A percentile compares a stretch with the other conserved stretches of the same genome.
Conservation (phyloP, 2,888 invertebrate genomes). For the Dicyrtoma fusca region DNA sequence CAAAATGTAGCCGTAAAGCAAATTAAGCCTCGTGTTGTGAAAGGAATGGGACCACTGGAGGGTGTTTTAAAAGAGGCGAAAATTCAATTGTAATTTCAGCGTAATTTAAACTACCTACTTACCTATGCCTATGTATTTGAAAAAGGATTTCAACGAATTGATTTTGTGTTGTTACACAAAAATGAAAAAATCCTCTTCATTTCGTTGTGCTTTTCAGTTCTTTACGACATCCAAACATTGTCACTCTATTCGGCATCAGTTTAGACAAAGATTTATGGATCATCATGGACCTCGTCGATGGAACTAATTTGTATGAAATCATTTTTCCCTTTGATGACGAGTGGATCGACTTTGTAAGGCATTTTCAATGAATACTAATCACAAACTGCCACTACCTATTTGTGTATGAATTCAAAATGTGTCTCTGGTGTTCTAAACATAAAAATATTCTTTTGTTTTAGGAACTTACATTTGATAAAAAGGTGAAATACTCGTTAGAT, state of each 20-base stretch:
- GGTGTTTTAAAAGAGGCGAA: slow-evolving; percentile 4
- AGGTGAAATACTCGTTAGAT: slow-evolving; percentile 10
- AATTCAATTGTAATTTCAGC: slow-evolving; percentile 15
- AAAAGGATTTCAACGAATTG: not conserved
- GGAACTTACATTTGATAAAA: not conserved
- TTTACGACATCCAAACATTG: slow-evolving; percentile 24
- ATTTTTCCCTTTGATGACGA: too few relatives aligned
- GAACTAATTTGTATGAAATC: slow-evolving; percentile 10
- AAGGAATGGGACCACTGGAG: not conserved
- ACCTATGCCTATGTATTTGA: too few relatives aligned
- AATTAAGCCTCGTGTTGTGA: not conserved
- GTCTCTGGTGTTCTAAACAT: too few relatives aligned
- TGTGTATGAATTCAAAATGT: too few relatives aligned
- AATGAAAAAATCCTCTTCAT: too few relatives aligned
- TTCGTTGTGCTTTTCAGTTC: slow-evolving; percentile 11
- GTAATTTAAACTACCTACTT: too few relatives aligned
- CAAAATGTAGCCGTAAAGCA: not conserved
- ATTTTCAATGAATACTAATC: too few relatives aligned
- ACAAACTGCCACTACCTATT: too few relatives aligned
- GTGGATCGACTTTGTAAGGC: not conserved
- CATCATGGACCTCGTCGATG: slow-evolving; percentile 24
- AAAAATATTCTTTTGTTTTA: too few relatives aligned
- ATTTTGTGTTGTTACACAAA: too few relatives aligned
- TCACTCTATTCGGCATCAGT: slow-evolving; percentile 15
- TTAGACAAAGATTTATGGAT: slow-evolving; percentile 16